A percentile compares a stretch with the other conserved stretches of the same genome.
phyloP scores from a whole-genome alignment of 2,888 invertebrate species.

The Rapana venosa region DNA sequence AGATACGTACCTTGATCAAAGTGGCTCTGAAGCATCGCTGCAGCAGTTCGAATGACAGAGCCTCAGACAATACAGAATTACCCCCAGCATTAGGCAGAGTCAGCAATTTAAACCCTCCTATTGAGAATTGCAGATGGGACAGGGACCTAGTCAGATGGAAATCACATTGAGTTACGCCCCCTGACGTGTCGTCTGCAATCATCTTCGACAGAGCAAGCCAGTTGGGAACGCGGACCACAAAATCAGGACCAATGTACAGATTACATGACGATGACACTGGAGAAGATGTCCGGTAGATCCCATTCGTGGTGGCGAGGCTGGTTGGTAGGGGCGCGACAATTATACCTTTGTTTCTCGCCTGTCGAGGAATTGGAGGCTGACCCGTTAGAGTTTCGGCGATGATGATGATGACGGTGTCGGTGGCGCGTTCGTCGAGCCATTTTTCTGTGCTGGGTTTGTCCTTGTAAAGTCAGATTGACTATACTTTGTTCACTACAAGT shows the following conservation, averaged over 20 bases:
- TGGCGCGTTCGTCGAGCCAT: conserved; percentile 40
- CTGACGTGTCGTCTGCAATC: conserved; percentile 56
- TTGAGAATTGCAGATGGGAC: conserved; percentile 66
- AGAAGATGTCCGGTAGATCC: conserved; percentile 43
- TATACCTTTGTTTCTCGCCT: conserved; percentile 32
- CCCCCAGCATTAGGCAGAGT: conserved; percentile 76
- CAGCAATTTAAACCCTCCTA: conserved; percentile 61
- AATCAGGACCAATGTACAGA: conserved; percentile 68
- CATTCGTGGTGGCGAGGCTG: conserved; percentile 59
- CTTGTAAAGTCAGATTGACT: not conserved
- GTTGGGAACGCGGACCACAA: conserved; percentile 61
- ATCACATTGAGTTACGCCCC: conserved; percentile 65
- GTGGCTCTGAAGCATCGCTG: conserved; percentile 63
- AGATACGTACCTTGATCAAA: conserved; percentile 62
- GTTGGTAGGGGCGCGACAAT: conserved; percentile 52
- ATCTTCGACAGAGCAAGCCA: conserved; percentile 63
- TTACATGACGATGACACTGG: conserved; percentile 57
- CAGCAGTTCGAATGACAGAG: conserved; percentile 72
- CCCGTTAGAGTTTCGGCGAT: conserved; percentile 23
- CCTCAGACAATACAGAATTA: conserved; percentile 74
- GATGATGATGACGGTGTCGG: not conserved
- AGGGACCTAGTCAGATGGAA: conserved; percentile 60
- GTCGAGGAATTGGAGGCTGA: not conserved
- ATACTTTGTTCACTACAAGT: not conserved
- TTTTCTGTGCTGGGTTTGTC: conserved; percentile 11